Base-by-base conservation (phyloP, 2,113 vertebrate species). In the Etia nguti region DNA sequence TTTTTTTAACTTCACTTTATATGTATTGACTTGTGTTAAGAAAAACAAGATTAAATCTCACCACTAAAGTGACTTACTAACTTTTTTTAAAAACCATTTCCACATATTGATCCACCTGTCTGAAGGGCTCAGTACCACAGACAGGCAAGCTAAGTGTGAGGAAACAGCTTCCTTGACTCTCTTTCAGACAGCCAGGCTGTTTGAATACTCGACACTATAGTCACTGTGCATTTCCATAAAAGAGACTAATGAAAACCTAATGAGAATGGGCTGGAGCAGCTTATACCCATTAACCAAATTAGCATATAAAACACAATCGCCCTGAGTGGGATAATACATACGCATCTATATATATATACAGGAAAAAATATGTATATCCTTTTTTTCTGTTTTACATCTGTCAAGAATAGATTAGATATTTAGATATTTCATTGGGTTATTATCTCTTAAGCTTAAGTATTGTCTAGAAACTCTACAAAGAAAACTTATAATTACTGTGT, bases 301-400 rank as follows among this genome's bases (percentile, higher is more conserved):
- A 92, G 92, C 95, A 96, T 95, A 93, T 94, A 95, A 96, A 95
- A 93, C 88, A 90, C 93, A 94, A 93, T 92, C 87, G 84, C 70
- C 89, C 85, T 83, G 85, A 88, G 84, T 75, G 80, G 54, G 36
- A 80, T 31, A 81, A 31, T 65, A 85, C 80, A 82, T 54, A 80
- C 52, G 73, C 81, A 85, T 59, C 59, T 11, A 80, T 52, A 54
- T 10, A 55, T 5, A 57, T 18, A 18, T 52, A 82, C n/a, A 31
- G 59, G 11, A 86, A 73, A 9, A 54, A 16, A 57, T 34, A 6
- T 38, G 48, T 6, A 73, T 59, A 10, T 59, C 26, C 59, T 83
- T 80, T 83, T 57, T 82, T 60, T 18, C 70, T 79, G 52, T 75
- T 26, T 73, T 57, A 83, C 50, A 79, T 75, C 18, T 65, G 18